These are phyloP conservation scores for Pseudomyrmex gracilis DNA, from an alignment of 1,140 invertebrate genomes.

Conservation along the genomic window DNA sequence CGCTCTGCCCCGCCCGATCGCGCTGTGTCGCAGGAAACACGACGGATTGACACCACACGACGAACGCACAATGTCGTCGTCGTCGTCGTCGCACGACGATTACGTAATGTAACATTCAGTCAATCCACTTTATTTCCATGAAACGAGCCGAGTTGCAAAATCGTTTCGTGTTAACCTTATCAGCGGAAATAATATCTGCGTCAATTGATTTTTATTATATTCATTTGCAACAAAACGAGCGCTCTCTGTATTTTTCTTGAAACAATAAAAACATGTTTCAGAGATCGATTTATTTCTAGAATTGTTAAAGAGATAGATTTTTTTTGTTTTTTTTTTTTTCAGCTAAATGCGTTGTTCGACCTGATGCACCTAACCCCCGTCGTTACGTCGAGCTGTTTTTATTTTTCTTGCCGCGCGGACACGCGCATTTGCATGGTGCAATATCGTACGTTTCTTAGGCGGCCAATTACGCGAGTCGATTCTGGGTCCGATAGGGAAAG, in stretches of 20 bases:
- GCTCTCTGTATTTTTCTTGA: too few species aligned
- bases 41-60: conserved; percentile 23
- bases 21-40: background rate
- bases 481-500: conserved; percentile 81
- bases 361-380: background rate
- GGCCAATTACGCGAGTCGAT: conserved; percentile 86
- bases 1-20: too few species aligned
- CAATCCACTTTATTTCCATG: conserved; percentile 26
- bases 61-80: conserved; percentile 4
- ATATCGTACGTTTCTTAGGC: conserved; percentile 85
- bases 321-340: too few species aligned
- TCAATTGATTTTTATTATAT: too few species aligned
- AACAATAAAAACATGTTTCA: too few species aligned
- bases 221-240: too few species aligned
- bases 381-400: conserved; percentile 71
- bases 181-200: background rate
- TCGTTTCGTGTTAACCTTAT: background rate
- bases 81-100: background rate
- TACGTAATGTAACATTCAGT: conserved; percentile 24
- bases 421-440: conserved; percentile 85
- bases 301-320: too few species aligned
- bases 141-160: conserved; percentile 14
- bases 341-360: conserved; percentile 47
- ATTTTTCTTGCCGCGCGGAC: conserved; percentile 75
- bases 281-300: too few species aligned